Evolutionary conservation across 1,140 invertebrate species (phyloP).

Genomic region (Zaprionus capensis): DNA sequence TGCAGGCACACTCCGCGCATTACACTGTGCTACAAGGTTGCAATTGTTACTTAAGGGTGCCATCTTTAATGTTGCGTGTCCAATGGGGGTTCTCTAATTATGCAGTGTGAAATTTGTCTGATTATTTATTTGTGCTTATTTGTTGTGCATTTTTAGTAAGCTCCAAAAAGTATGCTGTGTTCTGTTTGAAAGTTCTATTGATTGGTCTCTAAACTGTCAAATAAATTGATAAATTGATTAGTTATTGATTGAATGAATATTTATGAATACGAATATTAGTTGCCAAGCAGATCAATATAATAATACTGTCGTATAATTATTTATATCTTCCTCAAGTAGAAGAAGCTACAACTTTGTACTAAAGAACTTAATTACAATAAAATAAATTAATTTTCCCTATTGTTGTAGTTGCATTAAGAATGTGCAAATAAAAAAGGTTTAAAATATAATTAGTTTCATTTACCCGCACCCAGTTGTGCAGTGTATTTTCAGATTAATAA

Average conservation of each 20-base stretch:
- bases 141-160: not conserved
- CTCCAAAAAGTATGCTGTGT: slow-evolving; percentile 47
- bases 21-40: slow-evolving; percentile 24
- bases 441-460: not conserved
- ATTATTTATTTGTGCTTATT: not conserved
- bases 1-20: slow-evolving; percentile 40
- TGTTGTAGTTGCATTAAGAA: too few species aligned
- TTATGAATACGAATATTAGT: too few species aligned
- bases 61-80: not conserved
- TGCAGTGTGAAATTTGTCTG: not conserved
- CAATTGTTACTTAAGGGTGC: not conserved
- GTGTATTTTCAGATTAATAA: slow-evolving; percentile 75
- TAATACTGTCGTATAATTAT: too few species aligned
- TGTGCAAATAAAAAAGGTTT: too few species aligned
- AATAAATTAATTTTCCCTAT: too few species aligned
- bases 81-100: not conserved
- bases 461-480: slow-evolving; percentile 5
- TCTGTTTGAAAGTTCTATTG: not conserved
- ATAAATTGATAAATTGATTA: not conserved
- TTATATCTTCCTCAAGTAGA: too few species aligned
- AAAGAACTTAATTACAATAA: too few species aligned
- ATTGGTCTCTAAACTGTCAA: not conserved
- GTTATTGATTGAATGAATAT: too few species aligned
- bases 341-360: too few species aligned
- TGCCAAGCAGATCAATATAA: too few species aligned